Conservation (phyloP, 2,888 invertebrate genomes). For the Seira sanloemensis region DNA sequence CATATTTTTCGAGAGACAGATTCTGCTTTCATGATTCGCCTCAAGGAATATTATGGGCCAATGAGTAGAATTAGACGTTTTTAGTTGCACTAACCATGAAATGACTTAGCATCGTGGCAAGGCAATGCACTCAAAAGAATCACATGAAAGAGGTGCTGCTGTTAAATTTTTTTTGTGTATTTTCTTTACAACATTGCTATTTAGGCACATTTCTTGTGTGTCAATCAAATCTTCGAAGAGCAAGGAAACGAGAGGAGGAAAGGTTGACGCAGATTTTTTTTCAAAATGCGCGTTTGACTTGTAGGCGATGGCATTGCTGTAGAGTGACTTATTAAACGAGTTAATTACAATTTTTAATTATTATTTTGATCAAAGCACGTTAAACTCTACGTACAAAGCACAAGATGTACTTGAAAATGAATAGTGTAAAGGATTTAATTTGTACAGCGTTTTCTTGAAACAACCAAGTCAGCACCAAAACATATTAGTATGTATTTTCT, state of each 20-base stretch:
- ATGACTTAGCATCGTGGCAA: constrained; percentile 1
- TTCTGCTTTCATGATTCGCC: constrained; percentile 24
- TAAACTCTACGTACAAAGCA: no score
- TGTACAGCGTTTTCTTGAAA: no score
- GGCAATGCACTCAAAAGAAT: neutral
- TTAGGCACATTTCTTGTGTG: constrained; percentile 9
- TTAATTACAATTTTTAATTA: neutral
- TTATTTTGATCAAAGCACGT: neutral
- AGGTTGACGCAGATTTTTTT: neutral
- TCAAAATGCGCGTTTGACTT: no score
- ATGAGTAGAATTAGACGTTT: constrained; percentile 22
- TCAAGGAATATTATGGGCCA: constrained; percentile 56
- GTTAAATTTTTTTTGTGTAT: no score
- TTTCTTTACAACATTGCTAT: neutral
- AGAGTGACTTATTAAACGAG: neutral
- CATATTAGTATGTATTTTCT: no score
- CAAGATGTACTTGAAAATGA: no score
- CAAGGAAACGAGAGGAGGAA: neutral
- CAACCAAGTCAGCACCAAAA: no score
- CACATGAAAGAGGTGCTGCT: constrained; percentile 18
- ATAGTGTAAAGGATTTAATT: no score
- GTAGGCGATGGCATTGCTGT: no score
- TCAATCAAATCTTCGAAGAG: neutral
- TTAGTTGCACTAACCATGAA: neutral
- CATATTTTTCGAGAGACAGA: neutral